Conservation (phyloP, 2,888 invertebrate species). For the Frankliniella fusca region DNA sequence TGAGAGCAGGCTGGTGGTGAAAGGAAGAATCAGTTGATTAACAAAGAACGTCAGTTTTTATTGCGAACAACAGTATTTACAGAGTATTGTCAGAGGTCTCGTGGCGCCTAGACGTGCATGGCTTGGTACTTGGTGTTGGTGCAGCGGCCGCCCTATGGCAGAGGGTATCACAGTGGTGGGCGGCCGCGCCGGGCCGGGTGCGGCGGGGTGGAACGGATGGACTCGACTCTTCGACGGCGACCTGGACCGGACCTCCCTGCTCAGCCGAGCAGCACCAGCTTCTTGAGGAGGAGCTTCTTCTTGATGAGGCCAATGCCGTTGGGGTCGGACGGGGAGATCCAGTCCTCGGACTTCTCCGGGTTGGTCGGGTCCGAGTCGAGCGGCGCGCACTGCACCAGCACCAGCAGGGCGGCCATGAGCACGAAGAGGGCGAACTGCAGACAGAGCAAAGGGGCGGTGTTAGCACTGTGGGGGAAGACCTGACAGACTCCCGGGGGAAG, state of each 20-base stretch:
- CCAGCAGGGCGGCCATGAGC: neutral
- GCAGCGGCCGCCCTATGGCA: neutral
- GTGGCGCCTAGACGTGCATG: no score
- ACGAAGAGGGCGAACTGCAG: neutral
- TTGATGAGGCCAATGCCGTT: neutral
- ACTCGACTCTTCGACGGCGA: no score
- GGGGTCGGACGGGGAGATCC: neutral
- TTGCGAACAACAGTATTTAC: no score
- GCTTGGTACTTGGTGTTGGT: no score
- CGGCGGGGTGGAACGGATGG: no score
- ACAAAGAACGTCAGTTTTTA: no score
- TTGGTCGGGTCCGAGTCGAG: constrained; percentile 16
- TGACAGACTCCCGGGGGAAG: neutral
- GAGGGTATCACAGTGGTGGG: neutral
- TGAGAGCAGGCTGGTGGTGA: no score
- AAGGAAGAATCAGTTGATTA: no score
- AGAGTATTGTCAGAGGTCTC: no score
- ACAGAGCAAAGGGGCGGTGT: neutral
- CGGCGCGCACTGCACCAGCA: constrained; percentile 12
- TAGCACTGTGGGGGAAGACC: neutral
- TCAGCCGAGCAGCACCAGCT: constrained; percentile 9
- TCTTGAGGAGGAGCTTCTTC: constrained; percentile 7
- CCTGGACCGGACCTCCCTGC: neutral
- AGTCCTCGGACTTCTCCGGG: constrained; percentile 19
- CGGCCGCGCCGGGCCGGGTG: neutral